Base-by-base conservation (phyloP, 1,140 invertebrate genomes). In the Meteorus sp. region DNA sequence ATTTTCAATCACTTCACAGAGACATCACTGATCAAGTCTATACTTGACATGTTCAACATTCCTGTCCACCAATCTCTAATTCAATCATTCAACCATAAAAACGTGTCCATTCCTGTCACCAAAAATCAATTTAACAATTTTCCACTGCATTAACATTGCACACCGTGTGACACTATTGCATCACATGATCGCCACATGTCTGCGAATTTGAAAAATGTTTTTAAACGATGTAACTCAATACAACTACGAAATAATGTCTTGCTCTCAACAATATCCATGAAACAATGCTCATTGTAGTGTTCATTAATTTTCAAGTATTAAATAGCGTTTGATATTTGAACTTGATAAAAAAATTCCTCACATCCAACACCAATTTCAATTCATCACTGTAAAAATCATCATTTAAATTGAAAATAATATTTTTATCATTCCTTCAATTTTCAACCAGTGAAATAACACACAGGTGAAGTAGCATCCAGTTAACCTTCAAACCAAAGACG, bases 381-480 rank as follows among this genome's bases (percentile, higher is more conserved):
- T n/a, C n/a, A n/a, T n/a, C n/a, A n/a, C n/a, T n/a, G n/a, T n/a
- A n/a, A n/a, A 9, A 39, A 13, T n/a, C 9, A 25, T 45, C 25
- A n/a, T 45, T 23, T 7, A 19, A 4, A 6, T n/a, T n/a, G n/a
- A n/a, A n/a, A n/a, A n/a, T n/a, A n/a, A n/a, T n/a, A n/a, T n/a
- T n/a, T n/a, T 41, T 53, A 20, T 33, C 33, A 20, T 33, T 31
- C 27, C n/a, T 35, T 15, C 23, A 19, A 56, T 39, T 56, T 43
- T 56, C 41, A 45, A 44, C 53, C n/a, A n/a, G n/a, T n/a, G n/a
- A 56, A 31, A 27, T 22, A 11, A 27, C 20, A 29, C 41, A 45
- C 53, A 56, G 39, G 27, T 56, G 41, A 45, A n/a, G 53, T 54
- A 15, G 15, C 41, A 56, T 25, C 23, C 53, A 43, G 53, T 56